These are phyloP conservation scores for Nomia melanderi DNA, from an alignment of 1,140 invertebrate genomes.

Conservation along the genomic window DNA sequence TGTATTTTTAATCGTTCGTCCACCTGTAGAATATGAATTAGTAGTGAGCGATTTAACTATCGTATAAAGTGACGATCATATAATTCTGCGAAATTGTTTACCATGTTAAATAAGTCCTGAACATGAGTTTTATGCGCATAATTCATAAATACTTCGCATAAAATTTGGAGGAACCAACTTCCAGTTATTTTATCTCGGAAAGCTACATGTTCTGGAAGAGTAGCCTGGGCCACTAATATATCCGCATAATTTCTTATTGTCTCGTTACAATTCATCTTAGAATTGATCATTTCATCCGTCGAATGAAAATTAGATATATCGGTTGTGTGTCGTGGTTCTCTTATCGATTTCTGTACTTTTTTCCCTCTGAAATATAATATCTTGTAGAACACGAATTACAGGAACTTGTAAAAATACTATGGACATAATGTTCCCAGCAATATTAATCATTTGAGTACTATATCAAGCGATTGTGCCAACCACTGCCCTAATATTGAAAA, in stretches of 20 bases:
- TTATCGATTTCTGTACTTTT: slow-evolving; percentile 43
- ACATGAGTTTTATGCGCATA: slow-evolving; percentile 84
- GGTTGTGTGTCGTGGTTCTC: slow-evolving; percentile 35
- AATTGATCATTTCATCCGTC: background rate
- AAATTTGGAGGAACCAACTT: slow-evolving; percentile 89
- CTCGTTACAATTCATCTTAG: background rate
- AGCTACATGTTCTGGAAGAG: slow-evolving; percentile 84
- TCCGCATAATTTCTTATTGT: slow-evolving; percentile 81
- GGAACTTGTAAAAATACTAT: too few species aligned
- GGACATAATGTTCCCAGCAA: too few species aligned
- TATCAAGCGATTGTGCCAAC: too few species aligned
- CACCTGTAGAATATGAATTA: slow-evolving; percentile 60
- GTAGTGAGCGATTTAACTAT: slow-evolving; percentile 11
- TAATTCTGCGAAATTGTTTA: slow-evolving; percentile 62
- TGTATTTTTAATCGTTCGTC: slow-evolving; percentile 77
- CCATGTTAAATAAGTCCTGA: slow-evolving; percentile 85
- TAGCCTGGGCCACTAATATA: slow-evolving; percentile 86
- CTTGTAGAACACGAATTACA: too few species aligned
- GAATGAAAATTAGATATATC: slow-evolving; percentile 37
- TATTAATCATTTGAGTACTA: too few species aligned
- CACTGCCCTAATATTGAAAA: too few species aligned
- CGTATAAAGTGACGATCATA: slow-evolving; percentile 3
- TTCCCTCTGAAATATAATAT: slow-evolving; percentile 34
- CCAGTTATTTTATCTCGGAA: slow-evolving; percentile 84
- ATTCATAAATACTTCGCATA: slow-evolving; percentile 88